Conservation (phyloP, 2,888 invertebrate species). For the Metallyticus violacea region DNA sequence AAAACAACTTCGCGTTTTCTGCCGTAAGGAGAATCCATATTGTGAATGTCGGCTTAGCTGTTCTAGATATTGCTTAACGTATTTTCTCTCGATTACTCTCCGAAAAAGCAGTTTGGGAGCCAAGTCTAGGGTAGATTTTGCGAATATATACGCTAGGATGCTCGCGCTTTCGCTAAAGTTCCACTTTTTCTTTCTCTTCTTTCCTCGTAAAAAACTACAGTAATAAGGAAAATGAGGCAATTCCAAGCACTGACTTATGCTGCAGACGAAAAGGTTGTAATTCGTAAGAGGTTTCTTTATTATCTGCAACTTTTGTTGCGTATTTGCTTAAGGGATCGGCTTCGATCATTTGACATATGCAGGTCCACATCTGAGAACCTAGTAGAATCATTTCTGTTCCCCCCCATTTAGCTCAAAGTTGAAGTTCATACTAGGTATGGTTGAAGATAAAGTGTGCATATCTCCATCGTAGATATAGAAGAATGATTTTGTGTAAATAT, state of each 20-base stretch:
- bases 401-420: no score
- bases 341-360: no score
- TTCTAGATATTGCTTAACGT: neutral
- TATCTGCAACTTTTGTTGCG: no score
- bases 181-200: neutral
- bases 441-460: no score
- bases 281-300: neutral
- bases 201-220: neutral
- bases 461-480: no score
- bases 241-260: neutral
- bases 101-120: neutral
- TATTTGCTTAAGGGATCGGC: no score
- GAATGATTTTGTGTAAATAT: no score
- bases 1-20: neutral
- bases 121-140: neutral
- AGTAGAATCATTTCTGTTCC: no score
- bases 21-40: constrained; percentile 2
- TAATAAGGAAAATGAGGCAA: neutral
- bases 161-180: neutral
- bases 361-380: no score
- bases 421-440: no score
- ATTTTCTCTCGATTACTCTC: neutral
- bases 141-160: neutral
- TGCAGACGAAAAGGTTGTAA: neutral
- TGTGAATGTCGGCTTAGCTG: constrained; percentile 1